phyloP scores from a whole-genome alignment of 1,140 invertebrate genomes.

The Drosophila kepulauana region DNA sequence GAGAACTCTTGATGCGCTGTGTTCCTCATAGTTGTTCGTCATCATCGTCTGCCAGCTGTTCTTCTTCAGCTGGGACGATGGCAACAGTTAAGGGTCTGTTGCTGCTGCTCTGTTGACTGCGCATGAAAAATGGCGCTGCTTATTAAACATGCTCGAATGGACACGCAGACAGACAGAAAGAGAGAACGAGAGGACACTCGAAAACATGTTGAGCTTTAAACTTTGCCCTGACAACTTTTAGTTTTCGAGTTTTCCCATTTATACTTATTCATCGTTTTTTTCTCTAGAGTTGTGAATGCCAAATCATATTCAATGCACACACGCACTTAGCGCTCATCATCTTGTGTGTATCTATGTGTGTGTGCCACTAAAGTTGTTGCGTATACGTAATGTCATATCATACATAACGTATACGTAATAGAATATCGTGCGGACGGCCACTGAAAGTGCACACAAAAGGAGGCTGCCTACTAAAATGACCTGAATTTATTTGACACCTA shows the following conservation, averaged over 20 bases:
- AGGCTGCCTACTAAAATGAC: conserved; percentile 48
- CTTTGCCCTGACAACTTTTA: conserved; percentile 40
- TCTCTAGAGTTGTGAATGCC: conserved; percentile 23
- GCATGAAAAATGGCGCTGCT: conserved; percentile 73
- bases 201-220: conserved; percentile 57
- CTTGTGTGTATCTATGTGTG: conserved; percentile 8
- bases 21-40: conserved; percentile 44
- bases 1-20: conserved; percentile 21
- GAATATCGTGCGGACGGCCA: conserved; percentile 15
- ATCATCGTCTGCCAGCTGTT: conserved; percentile 48
- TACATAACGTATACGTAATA: conserved; percentile 42
- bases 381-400: conserved; percentile 28
- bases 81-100: conserved; percentile 17
- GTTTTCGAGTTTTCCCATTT: conserved; percentile 14
- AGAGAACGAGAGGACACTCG: neutral
- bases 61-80: neutral
- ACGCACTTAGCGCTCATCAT: conserved; percentile 58
- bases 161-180: conserved; percentile 33
- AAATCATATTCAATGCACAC: conserved; percentile 44
- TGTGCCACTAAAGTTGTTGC: conserved; percentile 42
- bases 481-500: conserved; percentile 50
- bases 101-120: conserved; percentile 56
- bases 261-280: neutral
- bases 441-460: conserved; percentile 20
- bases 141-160: conserved; percentile 77